Conservation (phyloP, 1,140 invertebrate genomes). For the Trichonephila inaurata region DNA sequence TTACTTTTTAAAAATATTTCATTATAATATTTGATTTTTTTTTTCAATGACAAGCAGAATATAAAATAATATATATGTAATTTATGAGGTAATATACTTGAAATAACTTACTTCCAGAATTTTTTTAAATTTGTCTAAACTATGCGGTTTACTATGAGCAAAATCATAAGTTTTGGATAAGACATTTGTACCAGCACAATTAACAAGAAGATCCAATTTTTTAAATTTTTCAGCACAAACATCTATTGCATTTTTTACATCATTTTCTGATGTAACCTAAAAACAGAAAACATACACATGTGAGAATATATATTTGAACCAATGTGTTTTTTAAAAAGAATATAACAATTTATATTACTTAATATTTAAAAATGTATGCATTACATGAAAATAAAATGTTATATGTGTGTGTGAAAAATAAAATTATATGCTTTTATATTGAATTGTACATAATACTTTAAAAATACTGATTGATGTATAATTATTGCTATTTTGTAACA, state of each 20-base stretch:
- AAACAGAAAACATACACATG: constrained; percentile 76
- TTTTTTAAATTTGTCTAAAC: constrained; percentile 61
- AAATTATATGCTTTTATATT: too few relatives aligned
- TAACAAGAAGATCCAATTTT: constrained; percentile 91
- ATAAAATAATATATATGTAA: too few relatives aligned
- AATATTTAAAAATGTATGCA: neutral
- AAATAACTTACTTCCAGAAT: constrained; percentile 56
- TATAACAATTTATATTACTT: neutral
- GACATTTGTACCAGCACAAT: constrained; percentile 96
- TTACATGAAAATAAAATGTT: neutral
- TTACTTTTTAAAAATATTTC: too few relatives aligned
- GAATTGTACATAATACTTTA: too few relatives aligned
- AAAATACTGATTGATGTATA: too few relatives aligned
- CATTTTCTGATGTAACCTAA: constrained; percentile 92
- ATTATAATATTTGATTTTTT: too few relatives aligned
- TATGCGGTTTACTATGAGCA: constrained; percentile 39
- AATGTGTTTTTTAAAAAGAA: neutral
- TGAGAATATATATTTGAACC: neutral
- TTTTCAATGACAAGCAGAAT: too few relatives aligned
- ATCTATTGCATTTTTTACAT: constrained; percentile 89
- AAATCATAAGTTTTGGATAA: constrained; percentile 95
- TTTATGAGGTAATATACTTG: neutral
- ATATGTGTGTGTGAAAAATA: too few relatives aligned
- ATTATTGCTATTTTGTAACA: too few relatives aligned
- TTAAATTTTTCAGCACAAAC: constrained; percentile 90